Evolutionary conservation across 1,140 invertebrate genomes (phyloP), one percentile per base, ranked within the genome.

Genomic region (Aphis gossypii): DNA sequence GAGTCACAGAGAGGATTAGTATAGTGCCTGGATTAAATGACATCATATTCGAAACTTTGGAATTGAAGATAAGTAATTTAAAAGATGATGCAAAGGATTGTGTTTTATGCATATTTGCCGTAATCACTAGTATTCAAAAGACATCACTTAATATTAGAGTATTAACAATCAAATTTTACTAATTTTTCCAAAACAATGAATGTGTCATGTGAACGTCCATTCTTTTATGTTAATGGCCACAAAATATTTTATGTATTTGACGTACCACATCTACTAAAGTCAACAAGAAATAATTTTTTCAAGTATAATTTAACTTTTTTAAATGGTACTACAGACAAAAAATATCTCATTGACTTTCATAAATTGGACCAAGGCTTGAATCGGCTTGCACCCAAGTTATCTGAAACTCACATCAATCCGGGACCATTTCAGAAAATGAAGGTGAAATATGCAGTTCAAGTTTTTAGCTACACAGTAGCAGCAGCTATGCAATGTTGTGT

Each of bases 181-280:
- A 30, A 6, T 68, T 68, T 25, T 68, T 60, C 60, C 60, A 68
- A 30, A 9, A 8, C 60, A 68, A 68, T 68, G 60, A 68, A 68
- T 68, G 25, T 68, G 23, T 68, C 60, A 68, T 68, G 60, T 68
- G 60, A 68, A 68, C 23, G 60, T 68, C 60, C 60, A 30, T 68
- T 68, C 60, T 30, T 68, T 68, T 68, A 4, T 68, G 60, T 68
- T 30, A 68, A 68, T 68, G 25, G 25, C 25, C 60, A 68, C 23
- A 68, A 68, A 68, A 68, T 68, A 68, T 68, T 68, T 68, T 68
- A 68, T 68, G 30, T 68, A 68, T 68, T 68, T 60, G 56, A 60
- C 25, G 56, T 60, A 60, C 56, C 56, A 41, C 83, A 86, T 44
- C 44, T 86, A 86, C 9, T 86, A 5, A 86, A 86, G 44, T 86